Evolutionary conservation across 2,113 vertebrate genomes (phyloP), one percentile per base, ranked within the genome.

Genomic region (Petroica traversi): DNA sequence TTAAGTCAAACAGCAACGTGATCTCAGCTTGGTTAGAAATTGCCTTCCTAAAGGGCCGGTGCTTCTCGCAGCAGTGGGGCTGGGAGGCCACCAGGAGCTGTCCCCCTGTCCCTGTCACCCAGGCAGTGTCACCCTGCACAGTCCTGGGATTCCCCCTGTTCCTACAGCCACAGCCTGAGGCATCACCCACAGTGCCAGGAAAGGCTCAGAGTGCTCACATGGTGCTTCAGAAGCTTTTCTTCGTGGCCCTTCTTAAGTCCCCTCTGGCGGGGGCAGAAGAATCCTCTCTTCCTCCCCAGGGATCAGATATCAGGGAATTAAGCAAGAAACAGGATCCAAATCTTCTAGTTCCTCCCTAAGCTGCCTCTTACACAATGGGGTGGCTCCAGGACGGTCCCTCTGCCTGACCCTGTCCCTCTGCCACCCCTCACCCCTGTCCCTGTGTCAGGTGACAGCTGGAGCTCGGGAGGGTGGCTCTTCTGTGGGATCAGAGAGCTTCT

Each of bases 271-370:
- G 49, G 24, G 25, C 23, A 51, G 57, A 48, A 29, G 77, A 85
- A 79, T 71, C 52, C 68, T 81, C 49, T 71, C 55, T 81, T 81
- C 73, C 86, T 81, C 61, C 73, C 69, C 45, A 5, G 74, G 74
- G 89, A 92, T 94, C 74, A 3, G 87, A 17, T 97, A n/a, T 77
- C 88, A 74, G 72, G 86, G 95, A 89, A 85, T 93, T 92, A 84
- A 55, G 77, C 14, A 46, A 13, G 91, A 94, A 97, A 91, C 61
- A 89, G 66, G 91, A 96, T 86, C 80, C 76, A 95, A 95, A 95
- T 95, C 91, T 93, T 54, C 57, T 41, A 9, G 41, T 89, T 92
- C 81, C 86, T 85, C 87, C 48, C 86, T 82, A 64, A 95, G 86
- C 57, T 0, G 0, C 77, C 62, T 63, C 57, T 85, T 9, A 62